Conservation (phyloP, 1,140 invertebrate genomes). For the Xylocopa sonorina region DNA sequence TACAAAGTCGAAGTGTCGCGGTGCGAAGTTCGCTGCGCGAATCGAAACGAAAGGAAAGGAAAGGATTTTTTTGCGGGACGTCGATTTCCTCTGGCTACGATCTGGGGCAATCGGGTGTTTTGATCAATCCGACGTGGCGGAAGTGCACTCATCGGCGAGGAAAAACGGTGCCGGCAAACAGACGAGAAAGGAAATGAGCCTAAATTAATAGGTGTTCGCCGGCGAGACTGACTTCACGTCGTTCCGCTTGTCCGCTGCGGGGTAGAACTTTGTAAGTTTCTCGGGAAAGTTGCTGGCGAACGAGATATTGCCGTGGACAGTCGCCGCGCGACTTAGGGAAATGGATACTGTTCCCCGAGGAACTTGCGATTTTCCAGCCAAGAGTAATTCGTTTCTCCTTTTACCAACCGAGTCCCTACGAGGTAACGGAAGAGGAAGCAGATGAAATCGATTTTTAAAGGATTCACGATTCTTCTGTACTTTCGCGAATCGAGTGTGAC, state of each 20-base stretch:
- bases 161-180: not conserved
- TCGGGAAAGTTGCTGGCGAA: constrained; percentile 46
- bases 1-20: constrained; percentile 24
- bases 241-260: not conserved
- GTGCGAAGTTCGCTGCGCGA: not conserved
- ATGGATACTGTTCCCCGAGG: constrained; percentile 37
- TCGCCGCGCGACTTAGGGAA: constrained; percentile 40
- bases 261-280: constrained; percentile 46
- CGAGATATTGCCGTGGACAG: constrained; percentile 49
- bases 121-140: constrained; percentile 1
- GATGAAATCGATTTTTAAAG: not conserved
- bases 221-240: not conserved
- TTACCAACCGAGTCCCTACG: not conserved
- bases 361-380: constrained; percentile 52
- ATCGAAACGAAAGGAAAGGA: not conserved
- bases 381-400: constrained; percentile 46
- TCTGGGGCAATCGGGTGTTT: constrained; percentile 7
- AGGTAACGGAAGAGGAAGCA: not conserved
- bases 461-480: too few species aligned
- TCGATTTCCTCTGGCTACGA: constrained; percentile 12
- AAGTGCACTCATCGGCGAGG: not conserved
- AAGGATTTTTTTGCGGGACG: not conserved
- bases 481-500: too few species aligned
- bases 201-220: constrained; percentile 52
- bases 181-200: not conserved